Conservation (phyloP, 2,888 invertebrate genomes). For the Scaptomyza caliginosa region DNA sequence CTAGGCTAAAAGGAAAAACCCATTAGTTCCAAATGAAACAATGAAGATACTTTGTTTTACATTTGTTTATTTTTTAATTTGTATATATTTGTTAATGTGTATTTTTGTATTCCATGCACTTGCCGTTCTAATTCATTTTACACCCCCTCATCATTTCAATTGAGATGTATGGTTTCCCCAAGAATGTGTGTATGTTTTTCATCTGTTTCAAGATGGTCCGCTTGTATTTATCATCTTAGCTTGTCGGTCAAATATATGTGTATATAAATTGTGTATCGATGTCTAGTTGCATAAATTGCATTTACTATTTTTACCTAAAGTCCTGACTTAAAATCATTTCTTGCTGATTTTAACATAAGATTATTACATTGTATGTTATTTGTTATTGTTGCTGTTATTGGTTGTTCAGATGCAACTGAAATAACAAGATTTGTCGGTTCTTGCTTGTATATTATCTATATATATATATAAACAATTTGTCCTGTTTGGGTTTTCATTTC, state of each 20-base stretch:
- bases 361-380: slow-evolving; percentile 33
- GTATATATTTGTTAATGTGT: slow-evolving; percentile 55
- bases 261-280: slow-evolving; percentile 45
- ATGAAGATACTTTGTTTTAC: slow-evolving; percentile 15
- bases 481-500: slow-evolving; percentile 16
- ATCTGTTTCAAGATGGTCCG: slow-evolving; percentile 51
- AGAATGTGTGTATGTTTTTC: slow-evolving; percentile 35
- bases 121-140: slow-evolving; percentile 38
- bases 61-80: slow-evolving; percentile 41
- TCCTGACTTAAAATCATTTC: slow-evolving; percentile 52
- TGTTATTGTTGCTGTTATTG: slow-evolving; percentile 11
- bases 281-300: slow-evolving; percentile 36
- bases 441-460: slow-evolving; percentile 1
- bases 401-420: slow-evolving; percentile 32
- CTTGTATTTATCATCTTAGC: slow-evolving; percentile 11
- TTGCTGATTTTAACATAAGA: slow-evolving; percentile 43
- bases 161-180: slow-evolving; percentile 33
- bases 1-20: background rate
- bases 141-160: slow-evolving; percentile 20
- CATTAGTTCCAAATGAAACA: slow-evolving; percentile 2
- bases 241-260: slow-evolving; percentile 19
- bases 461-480: slow-evolving; percentile 39
- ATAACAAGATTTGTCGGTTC: slow-evolving; percentile 26
- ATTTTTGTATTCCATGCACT: slow-evolving; percentile 44
- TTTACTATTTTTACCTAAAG: slow-evolving; percentile 45